These are phyloP conservation scores for Plectrocnemia conspersa DNA, from an alignment of 1,140 invertebrate genomes.

Conservation along the genomic window DNA sequence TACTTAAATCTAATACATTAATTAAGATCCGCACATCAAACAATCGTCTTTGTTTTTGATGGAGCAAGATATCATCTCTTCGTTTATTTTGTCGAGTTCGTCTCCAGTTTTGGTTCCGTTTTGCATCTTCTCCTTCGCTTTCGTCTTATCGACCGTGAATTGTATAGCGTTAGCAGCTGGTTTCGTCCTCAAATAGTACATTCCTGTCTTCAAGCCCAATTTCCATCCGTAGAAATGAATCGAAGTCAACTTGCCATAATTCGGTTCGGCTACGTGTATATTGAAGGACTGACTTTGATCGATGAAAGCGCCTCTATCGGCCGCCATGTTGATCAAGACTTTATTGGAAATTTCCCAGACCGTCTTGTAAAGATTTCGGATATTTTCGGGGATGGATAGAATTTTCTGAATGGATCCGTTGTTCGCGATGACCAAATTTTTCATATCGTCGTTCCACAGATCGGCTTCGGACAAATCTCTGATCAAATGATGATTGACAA, in stretches of 20 bases:
- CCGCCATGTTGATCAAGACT: constrained; percentile 93
- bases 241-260: constrained; percentile 89
- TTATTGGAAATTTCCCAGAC: constrained; percentile 99
- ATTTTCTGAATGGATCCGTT: constrained; percentile 95
- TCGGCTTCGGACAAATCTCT: constrained; percentile 86
- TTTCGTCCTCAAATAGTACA: constrained; percentile 98
- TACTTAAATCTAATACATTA: too few species aligned
- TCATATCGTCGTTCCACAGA: constrained; percentile 96
- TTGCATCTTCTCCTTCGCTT: constrained; percentile 50
- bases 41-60: constrained; percentile 90
- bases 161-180: constrained; percentile 95
- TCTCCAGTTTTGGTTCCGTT: constrained; percentile 35
- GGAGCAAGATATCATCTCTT: constrained; percentile 80
- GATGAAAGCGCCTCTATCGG: constrained; percentile 95
- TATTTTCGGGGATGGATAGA: constrained; percentile 77
- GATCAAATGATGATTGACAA: constrained; percentile 95
- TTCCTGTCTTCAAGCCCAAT: constrained; percentile 94
- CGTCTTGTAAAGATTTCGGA: constrained; percentile 94
- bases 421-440: constrained; percentile 86
- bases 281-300: constrained; percentile 98
- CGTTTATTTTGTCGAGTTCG: constrained; percentile 55
- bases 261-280: constrained; percentile 92
- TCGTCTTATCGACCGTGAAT: constrained; percentile 94
- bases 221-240: constrained; percentile 99
- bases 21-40: constrained; percentile 70